Percentiles rank a stretch among this genome's conserved stretches.
phyloP scores from a whole-genome alignment of 2,113 vertebrate genomes.

The Chaetorhynchus papuensis region DNA sequence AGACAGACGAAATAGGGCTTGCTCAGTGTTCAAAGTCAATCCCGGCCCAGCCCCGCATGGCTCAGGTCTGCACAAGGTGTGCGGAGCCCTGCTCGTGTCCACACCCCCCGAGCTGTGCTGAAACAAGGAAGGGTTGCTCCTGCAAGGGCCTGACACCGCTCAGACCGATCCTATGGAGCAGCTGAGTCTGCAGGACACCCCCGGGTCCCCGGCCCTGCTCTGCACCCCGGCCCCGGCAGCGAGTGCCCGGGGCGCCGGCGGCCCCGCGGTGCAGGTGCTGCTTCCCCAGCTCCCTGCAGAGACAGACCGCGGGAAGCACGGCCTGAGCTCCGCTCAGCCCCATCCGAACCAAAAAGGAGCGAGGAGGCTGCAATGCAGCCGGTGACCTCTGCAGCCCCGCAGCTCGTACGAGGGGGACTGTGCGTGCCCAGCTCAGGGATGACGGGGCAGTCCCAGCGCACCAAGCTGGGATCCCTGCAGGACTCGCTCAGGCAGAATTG shows the following conservation, averaged over 20 bases:
- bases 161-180: background rate
- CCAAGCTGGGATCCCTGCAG: background rate
- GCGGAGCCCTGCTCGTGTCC: accelerated
- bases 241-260: accelerated
- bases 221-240: background rate
- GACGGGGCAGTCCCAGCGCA: background rate
- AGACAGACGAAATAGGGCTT: background rate
- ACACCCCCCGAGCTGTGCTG: background rate
- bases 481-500: accelerated
- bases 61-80: background rate
- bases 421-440: background rate
- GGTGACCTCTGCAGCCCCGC: background rate
- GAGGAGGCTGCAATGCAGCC: background rate
- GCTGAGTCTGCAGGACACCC: background rate
- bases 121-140: background rate
- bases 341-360: background rate
- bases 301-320: accelerated
- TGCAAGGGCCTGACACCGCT: background rate
- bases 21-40: background rate
- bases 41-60: background rate
- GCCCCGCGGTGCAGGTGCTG: accelerated
- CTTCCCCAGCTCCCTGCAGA: background rate
- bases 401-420: accelerated
- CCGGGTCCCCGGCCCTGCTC: accelerated
- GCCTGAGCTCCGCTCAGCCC: background rate